Evolutionary conservation across 2,888 invertebrate species (phyloP), one percentile per base, ranked within the genome.

Genomic region (Metellina segmentata): DNA sequence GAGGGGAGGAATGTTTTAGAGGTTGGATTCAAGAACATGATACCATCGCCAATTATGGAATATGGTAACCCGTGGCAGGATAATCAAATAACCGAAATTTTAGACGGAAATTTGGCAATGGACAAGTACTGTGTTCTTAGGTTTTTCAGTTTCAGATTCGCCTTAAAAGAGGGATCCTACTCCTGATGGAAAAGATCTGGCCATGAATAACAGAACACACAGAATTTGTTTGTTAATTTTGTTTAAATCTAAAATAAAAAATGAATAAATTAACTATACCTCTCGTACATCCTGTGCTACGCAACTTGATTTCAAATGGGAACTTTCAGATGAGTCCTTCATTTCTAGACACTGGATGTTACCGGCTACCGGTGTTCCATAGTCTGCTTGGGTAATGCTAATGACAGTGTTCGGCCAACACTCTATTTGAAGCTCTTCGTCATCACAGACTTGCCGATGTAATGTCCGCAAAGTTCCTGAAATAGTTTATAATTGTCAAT

Each of bases 341-440:
- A 79, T 75, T 16, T 81, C 86, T 7, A 94, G 94, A 90, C 95
- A 95, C 94, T 94, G 94, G 82, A 94, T 93, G 34, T 93, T 88
- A 87, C 94, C 94, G 20, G 95, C 94, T 16, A 61, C 61, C 0
- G 96, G 96, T 61, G 97, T 96, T 13, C 98, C 98, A 94, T 98
- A 98, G 94, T 97, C 97, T 16, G 98, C 98, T 94, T 97, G 96
- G 94, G 98, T 97, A 94, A 98, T 97, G 94, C 97, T 97, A 94
- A 99, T 98, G 94, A 98, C 97, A 72, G 99, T 99, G 87, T 98
- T 98, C 77, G 97, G 96, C 52, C 98, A 98, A 95, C 99, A 99
- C 94, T 97, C 97, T 93, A 99, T 96, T 81, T 97, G 96, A 95
- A 99, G 97, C 95, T 96, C 96, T 94, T 98, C 97, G 93, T 97